Base-by-base conservation (phyloP, 2,113 vertebrate species). In the Pristiophorus japonicus region DNA sequence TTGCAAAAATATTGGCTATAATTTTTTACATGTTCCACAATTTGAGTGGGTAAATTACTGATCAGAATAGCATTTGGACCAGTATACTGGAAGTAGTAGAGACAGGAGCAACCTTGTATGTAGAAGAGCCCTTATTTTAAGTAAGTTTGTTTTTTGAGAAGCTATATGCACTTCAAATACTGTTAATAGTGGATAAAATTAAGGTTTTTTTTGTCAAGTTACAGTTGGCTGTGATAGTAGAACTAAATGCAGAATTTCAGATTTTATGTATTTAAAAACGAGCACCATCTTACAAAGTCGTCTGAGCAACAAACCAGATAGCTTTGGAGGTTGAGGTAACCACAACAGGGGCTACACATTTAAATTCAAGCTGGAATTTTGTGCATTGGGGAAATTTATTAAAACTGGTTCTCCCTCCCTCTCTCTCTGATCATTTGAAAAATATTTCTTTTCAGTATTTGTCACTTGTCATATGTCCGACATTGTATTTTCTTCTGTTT, bases 11-110 rank as follows among this genome's bases (percentile, higher is more conserved):
- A 70, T 94, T 67, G 92, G 42, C 45, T 67, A 11, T 45, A 45
- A 38, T 94, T 30, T 94, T 94, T 94, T 67, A 47, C 16, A 34
- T 87, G 45, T 63, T 94, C 24, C 66, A 51, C 24, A 94, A 94
- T 45, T 42, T 45, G 38, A 93, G 62, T n/a, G 91, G 63, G 18
- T 94, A 42, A 66, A 27, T 94, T 66, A 66, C 22, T 27, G 22
- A 94, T 94, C 45, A 18, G 24, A 42, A 66, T 94, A 51, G 22
- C 4, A 70, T 51, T 94, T 94, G 27, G 27, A 51, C 38, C 38
- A 47, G 45, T 67, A 42, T 27, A 27, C 20, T 94, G 92, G 10
- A 67, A 94, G 11, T 27, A 65, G 22, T 94, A 47, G 65, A 45
- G 38, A 16, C 22, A 47, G 22, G 59, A 88, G 11, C 85, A 88